phyloP scores from a whole-genome alignment of 2,113 vertebrate species.

The Hyperopisus bebe region DNA sequence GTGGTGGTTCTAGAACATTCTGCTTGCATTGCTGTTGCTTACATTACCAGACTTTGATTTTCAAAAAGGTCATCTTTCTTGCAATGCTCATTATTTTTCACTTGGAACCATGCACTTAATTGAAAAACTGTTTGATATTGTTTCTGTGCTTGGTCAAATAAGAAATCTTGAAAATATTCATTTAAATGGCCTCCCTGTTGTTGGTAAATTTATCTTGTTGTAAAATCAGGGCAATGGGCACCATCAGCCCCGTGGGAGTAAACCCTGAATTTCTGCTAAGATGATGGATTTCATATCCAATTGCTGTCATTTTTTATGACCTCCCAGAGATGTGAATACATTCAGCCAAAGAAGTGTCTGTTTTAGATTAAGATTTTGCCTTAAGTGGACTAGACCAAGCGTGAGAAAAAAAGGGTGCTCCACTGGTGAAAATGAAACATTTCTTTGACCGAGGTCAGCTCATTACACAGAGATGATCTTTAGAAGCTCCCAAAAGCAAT shows the following conservation, averaged over 20 bases:
- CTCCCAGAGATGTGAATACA: not conserved
- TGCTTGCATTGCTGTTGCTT: not conserved
- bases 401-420: not conserved
- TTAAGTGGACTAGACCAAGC: not conserved
- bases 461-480: not conserved
- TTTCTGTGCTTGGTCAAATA: not conserved
- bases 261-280: not conserved
- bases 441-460: not conserved
- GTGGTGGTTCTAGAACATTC: not conserved
- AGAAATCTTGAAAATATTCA: not conserved
- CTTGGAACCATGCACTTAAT: not conserved
- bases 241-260: not conserved
- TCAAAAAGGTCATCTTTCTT: not conserved
- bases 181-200: not conserved
- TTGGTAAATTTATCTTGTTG: not conserved
- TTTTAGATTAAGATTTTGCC: not conserved
- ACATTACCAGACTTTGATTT: slow-evolving; percentile 1
- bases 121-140: not conserved
- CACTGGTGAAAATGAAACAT: not conserved
- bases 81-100: not conserved
- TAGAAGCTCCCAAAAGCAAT: not conserved
- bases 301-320: not conserved
- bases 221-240: not conserved
- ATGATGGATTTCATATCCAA: not conserved
- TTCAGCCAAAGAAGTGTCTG: not conserved